A percentile compares a stretch with the other conserved stretches of the same genome.
Conservation (phyloP, 23 tunicate species). For the Aplidium turbinatum region DNA sequence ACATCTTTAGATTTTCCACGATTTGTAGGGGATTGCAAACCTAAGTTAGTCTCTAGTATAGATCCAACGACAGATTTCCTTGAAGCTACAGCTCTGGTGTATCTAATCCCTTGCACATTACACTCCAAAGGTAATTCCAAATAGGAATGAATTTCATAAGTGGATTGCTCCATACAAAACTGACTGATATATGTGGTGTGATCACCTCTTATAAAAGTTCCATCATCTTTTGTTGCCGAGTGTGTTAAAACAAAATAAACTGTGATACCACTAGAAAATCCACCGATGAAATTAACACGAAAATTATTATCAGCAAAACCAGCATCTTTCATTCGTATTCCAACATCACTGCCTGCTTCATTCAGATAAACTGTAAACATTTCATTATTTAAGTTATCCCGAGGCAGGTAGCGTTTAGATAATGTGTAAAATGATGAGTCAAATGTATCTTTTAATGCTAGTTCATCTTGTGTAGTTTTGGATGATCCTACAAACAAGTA, state of each 20-base stretch:
- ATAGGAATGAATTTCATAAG: constrained; percentile 31
- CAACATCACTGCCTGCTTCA: constrained; percentile 4
- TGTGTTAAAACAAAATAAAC: constrained; percentile 74
- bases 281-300: constrained; percentile 55
- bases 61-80: constrained; percentile 50
- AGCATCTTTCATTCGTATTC: constrained; percentile 25
- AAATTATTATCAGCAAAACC: constrained; percentile 35
- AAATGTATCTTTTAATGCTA: not conserved
- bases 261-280: constrained; percentile 50
- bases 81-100: constrained; percentile 58
- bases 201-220: not conserved
- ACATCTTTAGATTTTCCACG: constrained; percentile 22
- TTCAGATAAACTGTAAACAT: constrained; percentile 45
- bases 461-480: constrained; percentile 43
- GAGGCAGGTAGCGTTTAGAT: constrained; percentile 38
- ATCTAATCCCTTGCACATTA: constrained; percentile 18
- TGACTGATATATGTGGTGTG: constrained; percentile 58
- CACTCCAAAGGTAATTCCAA: constrained; percentile 64
- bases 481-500: constrained; percentile 82
- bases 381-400: constrained; percentile 1
- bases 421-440: constrained; percentile 34
- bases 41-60: not conserved
- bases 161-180: constrained; percentile 44
- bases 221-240: constrained; percentile 18
- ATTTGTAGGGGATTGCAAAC: not conserved